Conservation (phyloP, 2,888 invertebrate genomes). For the Calameuta pallipes region DNA sequence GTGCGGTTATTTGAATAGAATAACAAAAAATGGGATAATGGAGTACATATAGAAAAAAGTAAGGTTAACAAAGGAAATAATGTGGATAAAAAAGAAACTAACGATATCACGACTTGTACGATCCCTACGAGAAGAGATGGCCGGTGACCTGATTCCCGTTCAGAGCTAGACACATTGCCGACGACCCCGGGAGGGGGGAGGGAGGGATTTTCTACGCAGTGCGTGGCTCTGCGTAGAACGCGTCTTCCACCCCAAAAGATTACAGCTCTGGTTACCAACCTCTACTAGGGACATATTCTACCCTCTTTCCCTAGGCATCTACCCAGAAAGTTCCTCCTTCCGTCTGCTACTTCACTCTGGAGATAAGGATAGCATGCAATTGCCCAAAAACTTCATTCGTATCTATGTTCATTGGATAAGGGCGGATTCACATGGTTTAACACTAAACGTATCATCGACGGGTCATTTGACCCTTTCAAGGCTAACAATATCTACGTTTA, state of each 20-base stretch:
- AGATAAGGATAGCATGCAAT: not conserved
- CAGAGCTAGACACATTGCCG: constrained; percentile 47
- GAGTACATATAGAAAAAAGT: not conserved
- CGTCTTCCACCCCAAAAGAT: constrained; percentile 21
- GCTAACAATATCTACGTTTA: no score
- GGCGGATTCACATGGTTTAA: not conserved
- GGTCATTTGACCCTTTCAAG: no score
- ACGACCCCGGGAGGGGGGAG: not conserved
- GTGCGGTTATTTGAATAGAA: not conserved
- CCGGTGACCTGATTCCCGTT: constrained; percentile 50
- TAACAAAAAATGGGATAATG: not conserved
- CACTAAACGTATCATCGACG: no score
- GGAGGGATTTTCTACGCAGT: constrained; percentile 50
- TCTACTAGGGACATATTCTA: not conserved
- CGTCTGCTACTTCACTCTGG: not conserved
- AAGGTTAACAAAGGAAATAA: not conserved
- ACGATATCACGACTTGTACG: not conserved
- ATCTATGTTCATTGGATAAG: not conserved
- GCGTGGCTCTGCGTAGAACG: constrained; percentile 42
- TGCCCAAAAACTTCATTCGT: not conserved
- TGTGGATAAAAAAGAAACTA: not conserved
- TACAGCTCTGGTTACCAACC: not conserved
- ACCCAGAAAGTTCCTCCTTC: not conserved
- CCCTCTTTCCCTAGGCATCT: not conserved
- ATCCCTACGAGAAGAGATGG: not conserved